Base-by-base conservation (phyloP, 2,888 invertebrate species). In the Ectobius pallidus region DNA sequence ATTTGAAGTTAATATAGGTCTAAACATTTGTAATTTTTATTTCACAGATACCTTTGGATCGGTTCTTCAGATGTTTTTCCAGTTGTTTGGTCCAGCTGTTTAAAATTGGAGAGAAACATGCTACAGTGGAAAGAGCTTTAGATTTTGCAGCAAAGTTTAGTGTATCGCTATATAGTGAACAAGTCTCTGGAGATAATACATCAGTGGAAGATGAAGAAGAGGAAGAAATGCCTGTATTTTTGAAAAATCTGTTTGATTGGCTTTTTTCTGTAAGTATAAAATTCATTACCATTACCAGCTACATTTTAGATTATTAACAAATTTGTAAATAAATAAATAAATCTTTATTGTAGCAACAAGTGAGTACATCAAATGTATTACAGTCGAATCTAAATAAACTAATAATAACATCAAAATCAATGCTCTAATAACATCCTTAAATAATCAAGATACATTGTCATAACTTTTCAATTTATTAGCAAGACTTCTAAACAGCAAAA, bases 81-180 rank as follows among this genome's bases (percentile, higher is more conserved):
- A 30, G n/a, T 7, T 58, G 58, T 30, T 14, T 58, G 6, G 4
- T 14, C 22, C 1, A 14, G 16, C 6, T 58, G 14, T 46, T 62
- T 2, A n/a, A 39, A 27, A 44, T 42, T 20, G 61, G 62, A 30
- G 91, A 92, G 76, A 87, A 88, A 16, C 90, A 91, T 79, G 87
- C 89, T 9, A 87, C 87, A 78, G 89, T 92, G 0, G 90, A 92
- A 77, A 85, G 90, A 44, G 88, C 89, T 0, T 83, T 94, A 1
- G 86, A 89, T 74, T 94, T 92, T 83, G 88, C 90, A 27, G 89
- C 92, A 0, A 90, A 89, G 75, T 93, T 92, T 82, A 87, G 89
- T 62, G 86, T 88, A 16, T 44, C 58, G 20, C 18, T 1, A 86
- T 88, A 0, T 84, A 90, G 49, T 27, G 86, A 87, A 76, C 68